A percentile compares a stretch with the other conserved stretches of the same genome.
These are phyloP conservation scores for Hermodice carunculata DNA, from an alignment of 2,888 invertebrate species.

Conservation along the genomic window DNA sequence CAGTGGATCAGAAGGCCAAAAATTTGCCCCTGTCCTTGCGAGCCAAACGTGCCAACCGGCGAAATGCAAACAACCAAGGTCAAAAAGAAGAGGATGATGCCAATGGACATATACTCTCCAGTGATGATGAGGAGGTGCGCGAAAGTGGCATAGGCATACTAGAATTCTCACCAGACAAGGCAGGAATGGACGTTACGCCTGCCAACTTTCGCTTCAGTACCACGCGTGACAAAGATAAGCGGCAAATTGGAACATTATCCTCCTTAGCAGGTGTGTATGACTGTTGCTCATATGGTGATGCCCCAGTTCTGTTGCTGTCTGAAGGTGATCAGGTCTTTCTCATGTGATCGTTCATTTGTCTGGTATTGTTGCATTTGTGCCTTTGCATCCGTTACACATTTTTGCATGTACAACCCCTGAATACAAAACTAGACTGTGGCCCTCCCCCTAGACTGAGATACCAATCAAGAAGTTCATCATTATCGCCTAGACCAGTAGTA, in stretches of 20 bases:
- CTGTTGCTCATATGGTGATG: too few relatives aligned
- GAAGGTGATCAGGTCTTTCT: too few relatives aligned
- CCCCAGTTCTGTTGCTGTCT: too few relatives aligned
- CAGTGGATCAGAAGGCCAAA: slow-evolving; percentile 18
- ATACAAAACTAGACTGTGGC: too few relatives aligned
- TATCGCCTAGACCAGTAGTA: too few relatives aligned
- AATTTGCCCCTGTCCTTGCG: not conserved
- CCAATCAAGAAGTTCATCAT: too few relatives aligned
- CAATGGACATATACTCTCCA: slow-evolving; percentile 52
- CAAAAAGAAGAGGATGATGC: slow-evolving; percentile 40
- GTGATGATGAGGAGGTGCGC: slow-evolving; percentile 59
- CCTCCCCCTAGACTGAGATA: too few relatives aligned
- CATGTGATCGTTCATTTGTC: too few relatives aligned
- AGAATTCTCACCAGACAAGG: slow-evolving; percentile 88
- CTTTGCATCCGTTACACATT: too few relatives aligned
- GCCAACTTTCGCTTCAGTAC: slow-evolving; percentile 84
- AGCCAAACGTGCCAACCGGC: not conserved
- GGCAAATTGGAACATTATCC: slow-evolving; percentile 27
- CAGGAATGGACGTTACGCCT: slow-evolving; percentile 89
- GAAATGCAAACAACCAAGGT: slow-evolving; percentile 31
- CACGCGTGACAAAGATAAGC: slow-evolving; percentile 43
- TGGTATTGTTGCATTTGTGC: too few relatives aligned
- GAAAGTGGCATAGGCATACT: slow-evolving; percentile 72
- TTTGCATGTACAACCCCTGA: too few relatives aligned
- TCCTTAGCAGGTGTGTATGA: slow-evolving; percentile 33